Percentiles rank a stretch among this genome's conserved stretches.
phyloP scores from a whole-genome alignment of 2,797 vertebrate species.

The Cyclopterus lumpus region DNA sequence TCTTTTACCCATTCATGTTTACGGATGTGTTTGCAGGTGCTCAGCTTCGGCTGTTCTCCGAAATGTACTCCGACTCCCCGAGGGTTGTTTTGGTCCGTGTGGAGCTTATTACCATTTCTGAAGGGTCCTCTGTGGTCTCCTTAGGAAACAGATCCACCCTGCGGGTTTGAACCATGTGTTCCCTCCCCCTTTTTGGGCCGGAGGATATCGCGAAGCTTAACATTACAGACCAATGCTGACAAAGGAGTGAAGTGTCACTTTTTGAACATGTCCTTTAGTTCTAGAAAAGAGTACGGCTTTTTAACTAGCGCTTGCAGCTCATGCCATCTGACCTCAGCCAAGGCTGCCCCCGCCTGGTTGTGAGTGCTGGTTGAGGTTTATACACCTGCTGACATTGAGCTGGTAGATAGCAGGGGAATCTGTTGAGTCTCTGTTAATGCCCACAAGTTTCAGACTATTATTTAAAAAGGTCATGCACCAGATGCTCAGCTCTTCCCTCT shows the following conservation, averaged over 20 bases:
- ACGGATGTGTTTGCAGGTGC: not conserved
- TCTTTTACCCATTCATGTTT: not conserved
- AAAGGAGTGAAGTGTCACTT: not conserved
- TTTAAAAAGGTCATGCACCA: not conserved
- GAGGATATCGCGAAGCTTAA: not conserved
- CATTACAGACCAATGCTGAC: not conserved
- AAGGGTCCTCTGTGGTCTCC: constrained; percentile 38
- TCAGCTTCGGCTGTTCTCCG: not conserved
- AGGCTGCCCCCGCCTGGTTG: not conserved
- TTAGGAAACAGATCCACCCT: constrained; percentile 27
- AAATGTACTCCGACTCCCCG: too few species aligned
- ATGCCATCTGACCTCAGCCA: not conserved
- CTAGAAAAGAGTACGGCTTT: not conserved
- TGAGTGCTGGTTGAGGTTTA: constrained; percentile 1
- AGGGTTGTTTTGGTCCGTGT: not conserved
- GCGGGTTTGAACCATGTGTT: constrained; percentile 7
- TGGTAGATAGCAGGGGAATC: not conserved
- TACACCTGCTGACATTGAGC: constrained; percentile 6
- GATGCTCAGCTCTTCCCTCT: not conserved
- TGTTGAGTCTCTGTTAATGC: constrained; percentile 4
- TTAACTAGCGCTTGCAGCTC: not conserved
- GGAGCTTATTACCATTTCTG: constrained; percentile 23
- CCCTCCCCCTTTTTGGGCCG: not conserved
- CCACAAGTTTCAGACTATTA: not conserved
- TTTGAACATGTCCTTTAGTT: not conserved